These are phyloP conservation scores for Drosophila siamana DNA, from an alignment of 2,888 invertebrate genomes.

Conservation along the genomic window DNA sequence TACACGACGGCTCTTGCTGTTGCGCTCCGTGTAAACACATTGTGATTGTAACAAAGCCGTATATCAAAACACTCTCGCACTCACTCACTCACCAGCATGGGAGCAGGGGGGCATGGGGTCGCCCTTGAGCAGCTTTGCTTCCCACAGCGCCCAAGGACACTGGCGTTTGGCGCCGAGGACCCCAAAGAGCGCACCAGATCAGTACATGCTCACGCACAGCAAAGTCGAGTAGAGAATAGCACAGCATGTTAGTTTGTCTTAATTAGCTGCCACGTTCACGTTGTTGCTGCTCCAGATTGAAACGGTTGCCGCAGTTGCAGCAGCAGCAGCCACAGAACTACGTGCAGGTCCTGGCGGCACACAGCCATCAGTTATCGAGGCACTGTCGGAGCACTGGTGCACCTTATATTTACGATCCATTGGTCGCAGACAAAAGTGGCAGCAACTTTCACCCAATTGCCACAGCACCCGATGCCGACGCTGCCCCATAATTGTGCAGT, in stretches of 20 bases:
- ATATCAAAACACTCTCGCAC: constrained; percentile 66
- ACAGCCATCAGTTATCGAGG: constrained; percentile 46
- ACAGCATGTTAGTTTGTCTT: constrained; percentile 72
- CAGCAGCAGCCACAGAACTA: constrained; percentile 18
- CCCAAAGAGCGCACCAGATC: constrained; percentile 26
- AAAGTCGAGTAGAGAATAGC: constrained; percentile 34
- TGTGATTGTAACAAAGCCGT: constrained; percentile 76
- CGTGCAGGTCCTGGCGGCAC: constrained; percentile 30
- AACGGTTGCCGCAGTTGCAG: neutral
- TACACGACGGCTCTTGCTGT: constrained; percentile 49
- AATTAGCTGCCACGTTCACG: constrained; percentile 65
- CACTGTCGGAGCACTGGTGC: constrained; percentile 35
- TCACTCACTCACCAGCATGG: neutral
- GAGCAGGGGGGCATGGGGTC: constrained; percentile 15
- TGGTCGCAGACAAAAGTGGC: constrained; percentile 60
- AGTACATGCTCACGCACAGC: constrained; percentile 32
- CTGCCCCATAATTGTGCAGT: constrained; percentile 70
- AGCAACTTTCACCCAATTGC: constrained; percentile 37
- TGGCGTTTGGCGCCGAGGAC: constrained; percentile 27
- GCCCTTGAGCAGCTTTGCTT: constrained; percentile 61
- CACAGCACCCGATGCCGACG: no score
- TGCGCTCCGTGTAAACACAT: constrained; percentile 73
- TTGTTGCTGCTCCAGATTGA: constrained; percentile 33
- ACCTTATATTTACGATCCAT: constrained; percentile 73
- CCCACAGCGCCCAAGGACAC: constrained; percentile 61